Base-by-base conservation (phyloP, 2,888 invertebrate genomes). In the Marasmarcha lunaedactyla region DNA sequence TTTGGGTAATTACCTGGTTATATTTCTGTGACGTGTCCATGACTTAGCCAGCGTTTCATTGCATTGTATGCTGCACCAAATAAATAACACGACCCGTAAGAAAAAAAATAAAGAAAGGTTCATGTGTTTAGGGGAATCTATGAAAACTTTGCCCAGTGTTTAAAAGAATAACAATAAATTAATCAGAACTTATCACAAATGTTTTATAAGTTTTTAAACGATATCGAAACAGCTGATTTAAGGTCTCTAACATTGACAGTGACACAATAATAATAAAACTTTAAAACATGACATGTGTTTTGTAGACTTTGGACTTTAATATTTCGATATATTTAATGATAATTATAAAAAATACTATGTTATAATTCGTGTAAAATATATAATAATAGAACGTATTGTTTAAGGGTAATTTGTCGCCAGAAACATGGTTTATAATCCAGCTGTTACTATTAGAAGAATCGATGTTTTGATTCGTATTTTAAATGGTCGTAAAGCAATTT, bases 381-480 rank as follows among this genome's bases (percentile, higher is more conserved):
- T n/a, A 3, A n/a, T 30, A 7, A 3, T 5, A 20, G 4, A 20
- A 20, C 4, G 7, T 20, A 30, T 30, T 30, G 4, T 7, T 30
- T 30, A 20, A 20, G 30, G 4, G 2, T 30, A 30, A 10, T 30
- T 30, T 30, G 9, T 7, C 9, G 3, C 10, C 3, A 30, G 9
- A 26, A 49, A 11, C 35, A 56, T 26, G 36, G 79, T 81, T 71
- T 81, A 67, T 62, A 77, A 64, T 27, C 76, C 81, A 2, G 61
- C 71, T 33, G 71, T 70, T 13, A 79, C 76, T 1, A 71, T 81
- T 35, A 52, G 72, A 55, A 64, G 83, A 44, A 78, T 84, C 46
- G 77, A 83, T 71, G 79, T 83, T 64, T 69, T 84, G 63, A 74
- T 81, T 47, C 73, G 84, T 52, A 84, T 84, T 64, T 66, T 84